phyloP scores from a whole-genome alignment of 2,888 invertebrate genomes.

The Automeris io region DNA sequence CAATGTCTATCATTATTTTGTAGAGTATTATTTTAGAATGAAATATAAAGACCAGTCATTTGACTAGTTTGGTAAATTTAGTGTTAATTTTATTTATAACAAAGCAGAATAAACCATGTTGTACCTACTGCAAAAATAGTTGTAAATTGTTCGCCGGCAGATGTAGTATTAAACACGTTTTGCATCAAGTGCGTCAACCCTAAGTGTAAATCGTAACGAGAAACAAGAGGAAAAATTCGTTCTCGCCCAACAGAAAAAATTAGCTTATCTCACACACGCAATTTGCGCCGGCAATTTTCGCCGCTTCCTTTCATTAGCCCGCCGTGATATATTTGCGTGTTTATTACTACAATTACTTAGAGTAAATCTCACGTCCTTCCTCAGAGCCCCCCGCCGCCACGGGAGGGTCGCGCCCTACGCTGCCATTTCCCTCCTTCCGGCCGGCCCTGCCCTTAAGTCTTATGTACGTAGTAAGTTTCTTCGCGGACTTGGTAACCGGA shows the following conservation, averaged over 20 bases:
- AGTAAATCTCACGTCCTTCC: slow-evolving; percentile 78
- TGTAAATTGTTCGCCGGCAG: background rate
- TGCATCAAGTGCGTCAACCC: slow-evolving; percentile 16
- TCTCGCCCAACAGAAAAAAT: slow-evolving; percentile 51
- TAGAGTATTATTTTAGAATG: too few species aligned
- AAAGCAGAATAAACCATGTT: too few species aligned
- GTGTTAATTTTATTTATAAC: too few species aligned
- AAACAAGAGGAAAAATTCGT: slow-evolving; percentile 24
- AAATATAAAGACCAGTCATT: too few species aligned
- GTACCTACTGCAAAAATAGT: background rate
- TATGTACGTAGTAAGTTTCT: slow-evolving; percentile 77
- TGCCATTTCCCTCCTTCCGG: slow-evolving; percentile 74
- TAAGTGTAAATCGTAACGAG: slow-evolving; percentile 37
- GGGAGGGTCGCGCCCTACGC: slow-evolving; percentile 70
- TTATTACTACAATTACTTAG: slow-evolving; percentile 79
- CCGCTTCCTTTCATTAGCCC: slow-evolving; percentile 75
- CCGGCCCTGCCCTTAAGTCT: slow-evolving; percentile 75
- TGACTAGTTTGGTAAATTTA: too few species aligned
- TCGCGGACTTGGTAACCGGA: slow-evolving; percentile 75
- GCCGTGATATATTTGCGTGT: slow-evolving; percentile 77
- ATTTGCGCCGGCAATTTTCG: slow-evolving; percentile 74
- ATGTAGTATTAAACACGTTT: slow-evolving; percentile 1
- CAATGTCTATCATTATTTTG: too few species aligned
- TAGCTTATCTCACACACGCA: slow-evolving; percentile 75
- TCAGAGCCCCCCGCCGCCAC: slow-evolving; percentile 45